Percentiles rank a stretch among this genome's conserved stretches.
Evolutionary conservation across 1,140 invertebrate species (phyloP).

Genomic region (Monomorium pharaonis): DNA sequence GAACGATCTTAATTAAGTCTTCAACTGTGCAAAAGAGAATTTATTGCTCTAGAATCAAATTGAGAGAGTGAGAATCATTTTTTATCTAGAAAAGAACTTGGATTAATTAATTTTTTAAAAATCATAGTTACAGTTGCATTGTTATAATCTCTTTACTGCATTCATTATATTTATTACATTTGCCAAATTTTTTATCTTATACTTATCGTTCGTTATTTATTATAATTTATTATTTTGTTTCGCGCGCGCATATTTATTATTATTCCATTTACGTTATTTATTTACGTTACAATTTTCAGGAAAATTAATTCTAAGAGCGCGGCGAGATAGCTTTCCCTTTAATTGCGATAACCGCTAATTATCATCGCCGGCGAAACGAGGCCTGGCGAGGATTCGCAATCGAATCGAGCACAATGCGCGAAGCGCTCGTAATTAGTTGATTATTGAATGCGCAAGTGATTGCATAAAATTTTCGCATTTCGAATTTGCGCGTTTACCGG

Average conservation of each 20-base stretch:
- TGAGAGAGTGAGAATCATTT: not conserved
- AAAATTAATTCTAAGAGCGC: slow-evolving; percentile 39
- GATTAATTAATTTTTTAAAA: not conserved
- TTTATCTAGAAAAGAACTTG: not conserved
- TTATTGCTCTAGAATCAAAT: not conserved
- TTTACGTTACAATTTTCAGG: not conserved
- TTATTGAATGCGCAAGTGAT: slow-evolving; percentile 26
- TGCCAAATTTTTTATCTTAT: not conserved
- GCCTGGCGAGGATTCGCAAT: not conserved
- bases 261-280: not conserved
- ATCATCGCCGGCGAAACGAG: slow-evolving; percentile 31
- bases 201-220: not conserved
- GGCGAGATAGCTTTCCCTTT: slow-evolving; percentile 61
- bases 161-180: not conserved
- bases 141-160: not conserved
- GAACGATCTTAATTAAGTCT: slow-evolving; percentile 4
- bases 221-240: not conserved
- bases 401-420: slow-evolving; percentile 38
- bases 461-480: slow-evolving; percentile 61
- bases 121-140: not conserved
- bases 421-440: slow-evolving; percentile 55
- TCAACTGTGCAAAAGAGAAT: not conserved
- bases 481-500: slow-evolving; percentile 35
- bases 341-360: slow-evolving; percentile 54
- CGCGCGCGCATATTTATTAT: not conserved